These are phyloP conservation scores for Polyommatus icarus DNA, from an alignment of 2,888 invertebrate genomes.

Conservation along the genomic window DNA sequence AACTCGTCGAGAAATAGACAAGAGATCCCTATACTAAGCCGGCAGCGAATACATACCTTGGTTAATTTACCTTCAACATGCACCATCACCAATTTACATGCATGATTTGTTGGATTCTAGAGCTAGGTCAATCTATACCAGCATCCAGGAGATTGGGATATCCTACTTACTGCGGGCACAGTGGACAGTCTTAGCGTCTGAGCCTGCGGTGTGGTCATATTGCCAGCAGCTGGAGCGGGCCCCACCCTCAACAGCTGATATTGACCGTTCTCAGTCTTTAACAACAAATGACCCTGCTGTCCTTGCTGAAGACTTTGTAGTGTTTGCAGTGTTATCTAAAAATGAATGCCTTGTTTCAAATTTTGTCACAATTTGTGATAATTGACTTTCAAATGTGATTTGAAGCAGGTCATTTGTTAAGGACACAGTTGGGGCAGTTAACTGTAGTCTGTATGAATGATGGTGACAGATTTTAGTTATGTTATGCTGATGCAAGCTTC, in stretches of 20 bases:
- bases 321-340: conserved; percentile 93
- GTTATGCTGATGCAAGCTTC: conserved; percentile 22
- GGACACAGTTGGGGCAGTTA: conserved; percentile 34
- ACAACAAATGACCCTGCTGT: conserved; percentile 92
- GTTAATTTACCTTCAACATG: conserved; percentile 64
- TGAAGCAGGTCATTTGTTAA: conserved; percentile 44
- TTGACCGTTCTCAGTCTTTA: conserved; percentile 98
- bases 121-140: conserved; percentile 44
- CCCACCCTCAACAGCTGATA: conserved; percentile 92
- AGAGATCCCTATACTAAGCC: background rate
- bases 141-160: conserved; percentile 48
- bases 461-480: conserved; percentile 15
- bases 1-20: background rate
- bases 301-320: conserved; percentile 92
- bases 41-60: conserved; percentile 50
- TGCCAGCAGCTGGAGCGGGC: conserved; percentile 84
- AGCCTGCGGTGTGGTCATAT: conserved; percentile 81
- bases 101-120: conserved; percentile 59
- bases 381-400: conserved; percentile 33
- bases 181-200: conserved; percentile 92
- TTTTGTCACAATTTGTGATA: conserved; percentile 39
- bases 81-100: conserved; percentile 68
- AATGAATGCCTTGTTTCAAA: conserved; percentile 71
- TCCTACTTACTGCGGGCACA: conserved; percentile 92
- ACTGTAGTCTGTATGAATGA: conserved; percentile 16